Conservation (phyloP, 2,888 invertebrate genomes). For the Netelia fuscicornis region DNA sequence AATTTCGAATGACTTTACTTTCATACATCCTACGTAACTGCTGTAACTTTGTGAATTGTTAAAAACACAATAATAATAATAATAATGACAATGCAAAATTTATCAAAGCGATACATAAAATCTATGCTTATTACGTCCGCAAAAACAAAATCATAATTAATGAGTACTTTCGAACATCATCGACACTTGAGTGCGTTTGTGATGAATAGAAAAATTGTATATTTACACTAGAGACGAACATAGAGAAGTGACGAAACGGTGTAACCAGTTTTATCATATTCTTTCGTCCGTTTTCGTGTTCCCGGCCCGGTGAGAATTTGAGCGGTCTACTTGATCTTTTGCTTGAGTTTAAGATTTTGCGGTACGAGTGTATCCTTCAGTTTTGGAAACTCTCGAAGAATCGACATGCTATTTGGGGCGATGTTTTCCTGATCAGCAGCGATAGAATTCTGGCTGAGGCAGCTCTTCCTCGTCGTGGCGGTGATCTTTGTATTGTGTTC, state of each 20-base stretch:
- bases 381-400: constrained; percentile 38
- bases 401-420: constrained; percentile 40
- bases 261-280: neutral
- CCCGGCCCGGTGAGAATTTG: neutral
- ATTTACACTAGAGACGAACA: constrained; percentile 7
- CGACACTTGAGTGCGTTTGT: neutral
- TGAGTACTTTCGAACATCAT: neutral
- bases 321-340: constrained; percentile 16
- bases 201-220: constrained; percentile 5
- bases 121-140: constrained; percentile 12
- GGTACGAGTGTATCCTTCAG: constrained; percentile 37
- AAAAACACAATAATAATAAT: neutral
- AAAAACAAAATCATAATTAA: neutral
- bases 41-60: too few species aligned
- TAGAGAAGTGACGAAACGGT: neutral
- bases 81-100: constrained; percentile 20
- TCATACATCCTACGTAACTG: too few species aligned
- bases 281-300: neutral
- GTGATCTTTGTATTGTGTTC: constrained; percentile 22
- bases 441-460: constrained; percentile 39
- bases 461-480: neutral
- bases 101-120: constrained; percentile 6
- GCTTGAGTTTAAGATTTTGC: constrained; percentile 41
- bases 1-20: neutral
- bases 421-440: constrained; percentile 59